Conservation (phyloP, 64 coral and sea anemone genomes). For the Exaiptasia diaphana region DNA sequence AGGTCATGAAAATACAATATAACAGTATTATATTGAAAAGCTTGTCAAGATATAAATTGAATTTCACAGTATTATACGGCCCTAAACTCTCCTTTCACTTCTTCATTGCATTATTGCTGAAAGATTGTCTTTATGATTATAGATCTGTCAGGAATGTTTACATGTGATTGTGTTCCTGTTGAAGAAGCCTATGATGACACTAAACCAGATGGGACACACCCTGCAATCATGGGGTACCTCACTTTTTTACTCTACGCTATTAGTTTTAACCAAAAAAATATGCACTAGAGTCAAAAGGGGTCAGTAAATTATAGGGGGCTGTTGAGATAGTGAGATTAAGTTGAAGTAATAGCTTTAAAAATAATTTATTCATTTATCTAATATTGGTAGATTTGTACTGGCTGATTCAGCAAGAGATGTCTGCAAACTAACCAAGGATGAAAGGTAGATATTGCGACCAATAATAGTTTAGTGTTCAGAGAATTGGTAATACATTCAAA, state of each 20-base stretch:
- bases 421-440: constrained; percentile 30
- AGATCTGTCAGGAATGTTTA: constrained; percentile 61
- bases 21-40: no score
- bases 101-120: no score
- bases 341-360: no score
- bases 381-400: constrained; percentile 57
- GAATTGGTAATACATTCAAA: background rate
- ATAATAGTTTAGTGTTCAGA: background rate
- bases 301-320: background rate
- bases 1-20: no score
- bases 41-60: no score
- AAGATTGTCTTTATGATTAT: no score
- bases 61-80: no score
- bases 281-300: background rate
- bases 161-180: constrained; percentile 53
- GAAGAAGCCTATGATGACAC: constrained; percentile 67
- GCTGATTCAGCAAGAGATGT: constrained; percentile 42
- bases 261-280: background rate
- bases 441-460: constrained; percentile 32
- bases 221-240: constrained; percentile 71
- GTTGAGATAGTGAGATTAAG: background rate
- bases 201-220: constrained; percentile 59
- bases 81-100: no score
- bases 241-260: no score
- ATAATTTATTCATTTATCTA: no score